phyloP scores from a whole-genome alignment of 2,888 invertebrate species.

The Drosophila rellima region DNA sequence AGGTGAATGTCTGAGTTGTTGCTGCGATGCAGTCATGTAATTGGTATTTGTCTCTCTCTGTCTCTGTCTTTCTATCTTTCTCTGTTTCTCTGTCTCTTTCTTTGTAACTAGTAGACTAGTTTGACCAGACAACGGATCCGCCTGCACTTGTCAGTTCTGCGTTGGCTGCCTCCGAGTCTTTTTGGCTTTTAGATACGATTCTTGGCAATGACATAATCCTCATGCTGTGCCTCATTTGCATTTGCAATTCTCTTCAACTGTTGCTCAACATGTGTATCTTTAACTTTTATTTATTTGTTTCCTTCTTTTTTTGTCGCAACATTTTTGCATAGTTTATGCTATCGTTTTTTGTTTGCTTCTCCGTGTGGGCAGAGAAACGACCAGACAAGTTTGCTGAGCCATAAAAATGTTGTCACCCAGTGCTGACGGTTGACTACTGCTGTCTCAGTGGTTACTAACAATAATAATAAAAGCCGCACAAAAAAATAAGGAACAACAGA shows the following conservation, averaged over 20 bases:
- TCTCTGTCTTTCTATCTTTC: neutral
- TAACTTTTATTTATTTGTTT: slow-evolving; percentile 25
- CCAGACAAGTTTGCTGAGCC: slow-evolving; percentile 53
- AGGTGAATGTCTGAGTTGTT: slow-evolving; percentile 44
- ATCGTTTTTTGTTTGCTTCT: slow-evolving; percentile 15
- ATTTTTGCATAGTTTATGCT: slow-evolving; percentile 55
- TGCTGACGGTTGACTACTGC: slow-evolving; percentile 10
- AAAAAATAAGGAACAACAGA: slow-evolving; percentile 2
- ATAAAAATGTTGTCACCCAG: slow-evolving; percentile 55
- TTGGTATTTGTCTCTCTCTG: slow-evolving; percentile 36
- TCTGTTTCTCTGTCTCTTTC: neutral
- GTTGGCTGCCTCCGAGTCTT: slow-evolving; percentile 33
- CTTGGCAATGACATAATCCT: slow-evolving; percentile 72
- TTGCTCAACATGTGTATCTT: slow-evolving; percentile 49
- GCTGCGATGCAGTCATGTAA: slow-evolving; percentile 70
- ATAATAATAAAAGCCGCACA: slow-evolving; percentile 4
- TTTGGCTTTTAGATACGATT: slow-evolving; percentile 24
- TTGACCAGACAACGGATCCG: slow-evolving; percentile 62
- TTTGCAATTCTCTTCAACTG: slow-evolving; percentile 42
- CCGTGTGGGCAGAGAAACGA: slow-evolving; percentile 41
- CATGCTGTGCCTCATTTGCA: slow-evolving; percentile 43
- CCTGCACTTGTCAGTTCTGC: slow-evolving; percentile 61
- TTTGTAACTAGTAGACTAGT: slow-evolving; percentile 50
- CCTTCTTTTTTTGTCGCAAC: slow-evolving; percentile 22
- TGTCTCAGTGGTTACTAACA: slow-evolving; percentile 13